Evolutionary conservation across 2,888 invertebrate species (phyloP).

Genomic region (Spicauda simplicius): DNA sequence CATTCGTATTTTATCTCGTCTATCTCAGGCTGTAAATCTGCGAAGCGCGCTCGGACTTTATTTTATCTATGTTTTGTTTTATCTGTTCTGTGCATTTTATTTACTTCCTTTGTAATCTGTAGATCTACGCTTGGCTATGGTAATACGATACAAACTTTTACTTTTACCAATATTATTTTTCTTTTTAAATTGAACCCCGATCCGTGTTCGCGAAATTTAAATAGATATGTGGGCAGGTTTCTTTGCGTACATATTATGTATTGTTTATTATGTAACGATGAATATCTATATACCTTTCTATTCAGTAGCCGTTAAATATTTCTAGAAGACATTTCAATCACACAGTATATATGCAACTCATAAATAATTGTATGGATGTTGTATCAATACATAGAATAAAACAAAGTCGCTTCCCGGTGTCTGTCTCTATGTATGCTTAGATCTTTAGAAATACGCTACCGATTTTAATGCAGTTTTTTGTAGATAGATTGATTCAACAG

Average conservation of each 20-base stretch:
- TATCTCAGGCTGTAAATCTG: slow-evolving; percentile 3
- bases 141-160: slow-evolving; percentile 13
- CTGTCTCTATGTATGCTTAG: too few species aligned
- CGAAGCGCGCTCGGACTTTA: not conserved
- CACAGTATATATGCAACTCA: too few species aligned
- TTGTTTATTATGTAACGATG: not conserved
- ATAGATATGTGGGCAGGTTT: not conserved
- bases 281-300: not conserved
- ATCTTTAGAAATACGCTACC: too few species aligned
- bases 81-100: not conserved
- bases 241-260: not conserved
- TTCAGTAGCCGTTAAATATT: not conserved
- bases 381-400: too few species aligned
- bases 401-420: too few species aligned
- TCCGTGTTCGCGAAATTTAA: not conserved
- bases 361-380: too few species aligned
- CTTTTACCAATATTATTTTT: slow-evolving; percentile 12
- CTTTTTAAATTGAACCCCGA: not conserved
- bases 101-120: not conserved
- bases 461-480: too few species aligned
- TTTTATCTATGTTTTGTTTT: slow-evolving; percentile 1
- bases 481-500: too few species aligned
- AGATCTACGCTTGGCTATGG: not conserved
- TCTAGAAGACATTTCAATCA: too few species aligned
- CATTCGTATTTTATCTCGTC: not conserved